Conservation (phyloP, 2,888 invertebrate species). For the Mystacides longicornis region DNA sequence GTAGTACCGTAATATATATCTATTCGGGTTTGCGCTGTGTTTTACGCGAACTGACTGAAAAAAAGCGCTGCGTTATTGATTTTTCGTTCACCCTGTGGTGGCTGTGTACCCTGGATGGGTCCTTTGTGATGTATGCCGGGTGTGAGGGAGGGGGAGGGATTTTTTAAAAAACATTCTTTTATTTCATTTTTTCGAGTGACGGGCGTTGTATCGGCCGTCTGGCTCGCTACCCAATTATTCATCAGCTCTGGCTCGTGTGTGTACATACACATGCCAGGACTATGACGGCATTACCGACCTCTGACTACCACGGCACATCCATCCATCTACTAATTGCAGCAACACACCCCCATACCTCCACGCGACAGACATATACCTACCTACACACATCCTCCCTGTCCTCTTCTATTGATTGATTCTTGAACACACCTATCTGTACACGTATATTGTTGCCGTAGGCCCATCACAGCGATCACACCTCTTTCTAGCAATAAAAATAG, state of each 20-base stretch:
- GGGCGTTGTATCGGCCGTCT: constrained; percentile 22
- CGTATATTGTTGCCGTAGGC: too few relatives aligned
- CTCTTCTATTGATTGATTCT: too few relatives aligned
- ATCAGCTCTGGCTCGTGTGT: constrained; percentile 6
- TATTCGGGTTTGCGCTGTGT: constrained; percentile 31
- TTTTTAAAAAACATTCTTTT: constrained; percentile 17
- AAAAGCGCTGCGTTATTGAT: constrained; percentile 55
- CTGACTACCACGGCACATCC: not conserved
- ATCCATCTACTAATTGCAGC: not conserved
- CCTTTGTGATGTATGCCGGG: constrained; percentile 26
- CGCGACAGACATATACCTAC: too few relatives aligned
- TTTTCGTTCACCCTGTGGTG: constrained; percentile 35
- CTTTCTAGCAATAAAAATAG: too few relatives aligned
- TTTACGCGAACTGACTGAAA: constrained; percentile 44
- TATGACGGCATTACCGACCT: not conserved
- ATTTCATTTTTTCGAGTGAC: constrained; percentile 13
- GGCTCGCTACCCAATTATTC: constrained; percentile 25
- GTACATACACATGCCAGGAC: not conserved
- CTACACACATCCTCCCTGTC: too few relatives aligned
- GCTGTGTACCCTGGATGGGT: constrained; percentile 19
- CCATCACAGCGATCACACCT: too few relatives aligned
- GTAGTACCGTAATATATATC: constrained; percentile 16
- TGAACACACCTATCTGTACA: too few relatives aligned
- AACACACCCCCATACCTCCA: not conserved
- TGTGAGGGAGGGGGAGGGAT: constrained; percentile 11